These are phyloP conservation scores for Alethe diademata DNA, from an alignment of 2,113 vertebrate species.

Conservation along the genomic window DNA sequence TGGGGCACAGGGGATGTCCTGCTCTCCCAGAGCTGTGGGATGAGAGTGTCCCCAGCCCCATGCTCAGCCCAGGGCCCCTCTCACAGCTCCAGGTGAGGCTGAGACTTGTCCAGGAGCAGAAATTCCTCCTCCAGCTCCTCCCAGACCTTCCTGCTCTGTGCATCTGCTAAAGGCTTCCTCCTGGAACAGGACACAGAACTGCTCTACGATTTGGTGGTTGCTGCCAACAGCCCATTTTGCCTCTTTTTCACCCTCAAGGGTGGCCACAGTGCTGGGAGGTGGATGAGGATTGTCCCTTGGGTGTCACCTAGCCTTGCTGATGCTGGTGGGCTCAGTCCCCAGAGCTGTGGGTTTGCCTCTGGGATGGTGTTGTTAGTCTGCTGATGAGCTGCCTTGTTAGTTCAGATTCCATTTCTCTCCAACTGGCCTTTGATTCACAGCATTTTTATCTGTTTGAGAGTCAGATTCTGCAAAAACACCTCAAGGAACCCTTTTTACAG, in stretches of 20 bases:
- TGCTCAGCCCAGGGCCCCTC: not conserved
- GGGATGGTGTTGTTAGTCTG: not conserved
- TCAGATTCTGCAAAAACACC: conserved; percentile 46
- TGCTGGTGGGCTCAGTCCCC: not conserved
- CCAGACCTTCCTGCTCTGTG: not conserved
- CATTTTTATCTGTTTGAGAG: conserved; percentile 37
- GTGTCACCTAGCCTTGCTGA: not conserved
- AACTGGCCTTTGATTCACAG: conserved; percentile 5
- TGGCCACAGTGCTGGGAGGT: not conserved
- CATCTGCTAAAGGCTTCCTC: not conserved
- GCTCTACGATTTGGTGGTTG: not conserved
- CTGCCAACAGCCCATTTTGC: not conserved
- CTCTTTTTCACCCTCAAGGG: not conserved
- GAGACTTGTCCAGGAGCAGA: not conserved
- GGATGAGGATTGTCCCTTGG: not conserved
- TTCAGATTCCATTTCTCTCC: not conserved
- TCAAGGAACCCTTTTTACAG: conserved; percentile 40
- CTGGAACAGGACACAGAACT: not conserved
- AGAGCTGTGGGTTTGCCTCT: not conserved
- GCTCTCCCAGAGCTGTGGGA: not conserved
- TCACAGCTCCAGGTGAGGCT: fast-evolving
- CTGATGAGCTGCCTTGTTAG: not conserved
- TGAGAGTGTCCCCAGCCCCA: not conserved
- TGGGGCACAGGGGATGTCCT: not conserved
- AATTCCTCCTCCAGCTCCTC: not conserved